Percentiles rank a stretch among this genome's conserved stretches.
These are phyloP conservation scores for Conus canariensis DNA, from an alignment of 2,888 invertebrate species.

Conservation along the genomic window DNA sequence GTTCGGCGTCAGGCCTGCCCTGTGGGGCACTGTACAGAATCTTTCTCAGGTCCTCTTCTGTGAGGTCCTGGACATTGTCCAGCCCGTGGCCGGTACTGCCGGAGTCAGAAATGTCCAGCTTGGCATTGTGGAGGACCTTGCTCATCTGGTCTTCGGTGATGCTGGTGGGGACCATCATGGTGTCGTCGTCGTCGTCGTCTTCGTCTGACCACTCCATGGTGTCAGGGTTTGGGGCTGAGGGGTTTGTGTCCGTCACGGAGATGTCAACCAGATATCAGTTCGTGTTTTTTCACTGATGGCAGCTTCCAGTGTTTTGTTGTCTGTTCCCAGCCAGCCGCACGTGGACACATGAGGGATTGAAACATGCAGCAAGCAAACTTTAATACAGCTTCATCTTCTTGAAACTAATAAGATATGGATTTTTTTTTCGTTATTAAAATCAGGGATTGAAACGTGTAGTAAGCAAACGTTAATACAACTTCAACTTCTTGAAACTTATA, in stretches of 20 bases:
- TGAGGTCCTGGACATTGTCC: not conserved
- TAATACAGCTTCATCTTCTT: no score
- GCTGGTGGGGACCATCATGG: not conserved
- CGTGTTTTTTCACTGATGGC: not conserved
- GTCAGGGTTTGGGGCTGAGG: not conserved
- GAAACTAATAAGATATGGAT: no score
- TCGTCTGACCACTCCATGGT: conserved; percentile 8
- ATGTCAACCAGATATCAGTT: not conserved
- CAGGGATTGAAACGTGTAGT: no score
- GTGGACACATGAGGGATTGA: no score
- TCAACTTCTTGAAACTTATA: no score
- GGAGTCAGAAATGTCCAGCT: not conserved
- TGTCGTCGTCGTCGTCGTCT: not conserved
- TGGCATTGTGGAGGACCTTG: not conserved
- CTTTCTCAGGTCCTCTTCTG: not conserved
- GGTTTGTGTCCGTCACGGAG: not conserved
- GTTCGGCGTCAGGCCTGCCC: not conserved
- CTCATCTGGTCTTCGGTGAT: not conserved
- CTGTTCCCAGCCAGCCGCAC: no score
- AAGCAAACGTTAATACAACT: no score
- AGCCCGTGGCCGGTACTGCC: not conserved
- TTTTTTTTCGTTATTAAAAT: no score
- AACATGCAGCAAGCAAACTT: no score
- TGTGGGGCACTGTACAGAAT: not conserved
- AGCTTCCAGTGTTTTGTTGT: not conserved